Conservation (phyloP, 2,113 vertebrate genomes). For the Cyphomyrus plagiostoma region DNA sequence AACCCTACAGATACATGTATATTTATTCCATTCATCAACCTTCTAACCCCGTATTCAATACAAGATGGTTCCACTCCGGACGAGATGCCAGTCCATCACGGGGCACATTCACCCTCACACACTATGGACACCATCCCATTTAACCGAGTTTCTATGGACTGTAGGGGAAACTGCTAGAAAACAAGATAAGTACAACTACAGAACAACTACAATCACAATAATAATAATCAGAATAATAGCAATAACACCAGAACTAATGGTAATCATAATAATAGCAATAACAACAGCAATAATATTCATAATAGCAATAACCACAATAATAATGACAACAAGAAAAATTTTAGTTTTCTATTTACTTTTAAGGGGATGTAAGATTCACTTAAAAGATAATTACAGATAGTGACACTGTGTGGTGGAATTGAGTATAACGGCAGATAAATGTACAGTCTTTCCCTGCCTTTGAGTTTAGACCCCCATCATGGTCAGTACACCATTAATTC, state of each 20-base stretch:
- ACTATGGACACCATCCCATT: background rate
- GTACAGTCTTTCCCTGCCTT: background rate
- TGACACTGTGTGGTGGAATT: constrained; percentile 42
- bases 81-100: background rate
- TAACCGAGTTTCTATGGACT: background rate
- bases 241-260: background rate
- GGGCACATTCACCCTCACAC: background rate
- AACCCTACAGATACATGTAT: background rate
- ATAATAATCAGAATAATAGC: background rate
- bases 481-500: background rate
- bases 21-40: background rate
- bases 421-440: constrained; percentile 23
- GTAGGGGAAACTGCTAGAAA: background rate
- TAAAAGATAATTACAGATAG: constrained; percentile 15
- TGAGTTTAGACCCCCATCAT: too few relatives aligned
- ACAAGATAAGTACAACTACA: background rate
- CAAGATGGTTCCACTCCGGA: background rate
- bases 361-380: background rate
- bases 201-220: background rate
- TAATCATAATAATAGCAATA: background rate
- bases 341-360: background rate
- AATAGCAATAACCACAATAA: background rate
- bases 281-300: background rate
- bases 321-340: background rate
- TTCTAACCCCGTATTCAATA: background rate